These are phyloP conservation scores for Podarcis siculus DNA, from an alignment of 2,797 vertebrate species.

Conservation along the genomic window DNA sequence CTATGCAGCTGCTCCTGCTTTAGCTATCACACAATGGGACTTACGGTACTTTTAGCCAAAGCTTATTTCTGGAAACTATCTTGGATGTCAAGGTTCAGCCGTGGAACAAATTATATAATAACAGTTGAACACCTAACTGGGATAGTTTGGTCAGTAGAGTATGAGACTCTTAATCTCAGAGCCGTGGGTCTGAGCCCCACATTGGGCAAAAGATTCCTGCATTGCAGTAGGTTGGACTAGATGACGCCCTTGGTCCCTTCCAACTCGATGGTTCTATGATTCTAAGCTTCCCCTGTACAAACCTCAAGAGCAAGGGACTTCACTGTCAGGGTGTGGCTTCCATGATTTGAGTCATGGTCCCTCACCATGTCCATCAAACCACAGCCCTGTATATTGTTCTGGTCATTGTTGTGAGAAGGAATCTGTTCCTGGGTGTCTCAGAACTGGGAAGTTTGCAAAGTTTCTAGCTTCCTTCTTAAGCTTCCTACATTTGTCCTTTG, in stretches of 20 bases:
- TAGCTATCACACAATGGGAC: not conserved
- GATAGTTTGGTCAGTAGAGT: too few relatives aligned
- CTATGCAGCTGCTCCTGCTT: not conserved
- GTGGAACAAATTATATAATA: not conserved
- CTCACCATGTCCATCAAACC: not conserved
- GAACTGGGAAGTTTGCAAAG: not conserved
- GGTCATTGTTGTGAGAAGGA: not conserved
- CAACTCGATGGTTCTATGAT: too few relatives aligned
- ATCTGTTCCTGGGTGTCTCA: not conserved
- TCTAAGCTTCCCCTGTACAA: not conserved
- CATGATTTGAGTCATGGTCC: not conserved
- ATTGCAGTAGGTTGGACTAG: too few relatives aligned
- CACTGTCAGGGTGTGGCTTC: not conserved
- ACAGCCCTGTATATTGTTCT: not conserved
- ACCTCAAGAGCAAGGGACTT: not conserved
- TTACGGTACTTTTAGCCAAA: not conserved
- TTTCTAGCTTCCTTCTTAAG: not conserved
- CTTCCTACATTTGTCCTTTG: constrained; percentile 18
- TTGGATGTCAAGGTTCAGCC: not conserved
- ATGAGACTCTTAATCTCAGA: too few relatives aligned
- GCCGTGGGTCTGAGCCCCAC: too few relatives aligned
- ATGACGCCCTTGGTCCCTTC: too few relatives aligned
- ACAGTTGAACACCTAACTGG: too few relatives aligned
- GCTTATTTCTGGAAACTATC: not conserved
- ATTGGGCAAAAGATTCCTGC: too few relatives aligned